Conservation (phyloP, 2,113 vertebrate species). For the Rhadina sibilatrix region DNA sequence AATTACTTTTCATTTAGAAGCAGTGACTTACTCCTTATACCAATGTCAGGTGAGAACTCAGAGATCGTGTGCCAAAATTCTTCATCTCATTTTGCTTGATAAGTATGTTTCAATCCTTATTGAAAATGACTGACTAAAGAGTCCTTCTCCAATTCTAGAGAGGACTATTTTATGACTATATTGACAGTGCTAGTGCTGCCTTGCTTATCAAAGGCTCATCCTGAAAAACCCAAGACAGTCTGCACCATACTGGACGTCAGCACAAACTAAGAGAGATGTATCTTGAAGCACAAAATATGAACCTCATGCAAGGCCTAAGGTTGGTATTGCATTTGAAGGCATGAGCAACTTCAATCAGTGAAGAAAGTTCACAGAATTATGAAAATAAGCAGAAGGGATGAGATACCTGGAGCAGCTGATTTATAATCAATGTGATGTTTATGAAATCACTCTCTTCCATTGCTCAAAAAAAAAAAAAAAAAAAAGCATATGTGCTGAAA, state of each 20-base stretch:
- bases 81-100: background rate
- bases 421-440: background rate
- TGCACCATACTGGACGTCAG: background rate
- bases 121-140: background rate
- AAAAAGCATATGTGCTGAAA: accelerated
- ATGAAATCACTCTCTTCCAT: background rate
- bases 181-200: background rate
- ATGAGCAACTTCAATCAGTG: background rate
- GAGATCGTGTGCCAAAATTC: background rate
- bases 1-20: background rate
- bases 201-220: background rate
- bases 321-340: background rate
- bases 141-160: background rate
- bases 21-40: background rate
- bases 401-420: background rate
- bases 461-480: too few species aligned
- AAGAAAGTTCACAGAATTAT: background rate
- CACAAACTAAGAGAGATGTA: background rate
- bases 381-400: background rate
- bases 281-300: background rate
- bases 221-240: background rate
- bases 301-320: background rate
- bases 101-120: background rate
- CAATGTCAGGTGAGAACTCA: background rate
- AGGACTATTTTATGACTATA: background rate